These are phyloP conservation scores for Thelaira solivaga DNA, from an alignment of 2,888 invertebrate species.

Conservation along the genomic window DNA sequence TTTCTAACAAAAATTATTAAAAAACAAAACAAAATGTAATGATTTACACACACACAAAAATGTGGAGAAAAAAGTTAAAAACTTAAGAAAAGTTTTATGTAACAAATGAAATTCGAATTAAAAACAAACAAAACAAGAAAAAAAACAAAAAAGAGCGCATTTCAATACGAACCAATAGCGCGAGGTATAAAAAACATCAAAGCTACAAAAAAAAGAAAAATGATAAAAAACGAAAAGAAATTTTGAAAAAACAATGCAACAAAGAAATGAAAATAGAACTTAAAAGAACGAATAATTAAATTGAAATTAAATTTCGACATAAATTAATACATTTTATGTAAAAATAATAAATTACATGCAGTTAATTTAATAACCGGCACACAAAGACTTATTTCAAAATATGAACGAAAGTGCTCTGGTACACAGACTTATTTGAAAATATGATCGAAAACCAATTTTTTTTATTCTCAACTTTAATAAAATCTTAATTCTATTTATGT, in stretches of 20 bases:
- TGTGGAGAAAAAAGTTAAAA: not conserved
- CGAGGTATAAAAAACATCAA: conserved; percentile 75
- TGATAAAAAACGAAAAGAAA: conserved; percentile 60
- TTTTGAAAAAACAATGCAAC: conserved; percentile 55
- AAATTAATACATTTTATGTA: conserved; percentile 8
- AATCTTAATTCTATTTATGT: conserved; percentile 9
- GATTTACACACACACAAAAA: conserved; percentile 28
- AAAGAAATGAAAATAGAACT: conserved; percentile 59
- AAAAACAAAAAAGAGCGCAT: conserved; percentile 53
- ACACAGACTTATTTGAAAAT: too few species aligned
- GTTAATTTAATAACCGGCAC: conserved; percentile 26
- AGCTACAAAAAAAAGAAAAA: conserved; percentile 72
- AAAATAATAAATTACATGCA: conserved; percentile 48
- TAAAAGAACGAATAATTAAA: conserved; percentile 23
- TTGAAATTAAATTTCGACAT: conserved; percentile 27
- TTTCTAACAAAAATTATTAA: conserved; percentile 9
- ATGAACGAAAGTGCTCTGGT: too few species aligned
- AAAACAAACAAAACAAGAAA: conserved; percentile 38
- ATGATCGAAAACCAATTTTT: not conserved
- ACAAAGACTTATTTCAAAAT: not conserved
- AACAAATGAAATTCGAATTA: conserved; percentile 20
- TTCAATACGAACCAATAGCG: conserved; percentile 75
- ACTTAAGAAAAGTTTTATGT: not conserved
- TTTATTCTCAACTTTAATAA: too few species aligned
- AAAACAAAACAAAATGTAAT: conserved; percentile 15